Conservation (phyloP, 2,113 vertebrate genomes). For the Bothrops jararaca region DNA sequence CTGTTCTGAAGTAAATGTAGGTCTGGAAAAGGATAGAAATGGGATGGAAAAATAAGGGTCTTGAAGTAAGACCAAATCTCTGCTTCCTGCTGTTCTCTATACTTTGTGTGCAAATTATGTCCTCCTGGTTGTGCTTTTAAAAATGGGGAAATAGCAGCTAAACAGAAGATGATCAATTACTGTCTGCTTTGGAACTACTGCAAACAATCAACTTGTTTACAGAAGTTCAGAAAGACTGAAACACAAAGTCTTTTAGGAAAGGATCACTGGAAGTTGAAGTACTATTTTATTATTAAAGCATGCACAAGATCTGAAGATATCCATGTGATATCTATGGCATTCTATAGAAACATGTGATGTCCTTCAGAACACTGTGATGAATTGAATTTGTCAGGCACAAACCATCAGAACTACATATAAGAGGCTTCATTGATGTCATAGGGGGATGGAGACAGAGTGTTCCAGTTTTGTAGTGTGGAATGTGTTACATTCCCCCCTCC, state of each 20-base stretch:
- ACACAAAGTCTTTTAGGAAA: background rate
- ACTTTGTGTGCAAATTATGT: no score
- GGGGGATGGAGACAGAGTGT: background rate
- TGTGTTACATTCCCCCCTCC: background rate
- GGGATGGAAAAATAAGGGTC: background rate
- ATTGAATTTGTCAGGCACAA: conserved; percentile 29
- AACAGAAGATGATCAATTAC: background rate
- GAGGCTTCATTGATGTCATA: conserved; percentile 16
- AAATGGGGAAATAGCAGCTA: background rate
- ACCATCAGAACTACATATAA: conserved; percentile 21
- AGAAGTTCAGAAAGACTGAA: background rate
- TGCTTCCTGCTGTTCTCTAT: background rate
- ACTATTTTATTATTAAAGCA: conserved; percentile 35
- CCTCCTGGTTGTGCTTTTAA: background rate
- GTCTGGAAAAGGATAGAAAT: background rate
- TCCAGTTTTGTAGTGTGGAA: background rate
- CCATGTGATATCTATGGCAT: conserved; percentile 15
- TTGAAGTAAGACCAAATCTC: background rate
- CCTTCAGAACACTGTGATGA: conserved; percentile 25
- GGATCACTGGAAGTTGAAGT: conserved; percentile 23
- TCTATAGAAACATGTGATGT: conserved; percentile 33
- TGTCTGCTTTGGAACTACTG: background rate
- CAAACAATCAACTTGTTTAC: background rate
- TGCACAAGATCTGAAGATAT: conserved; percentile 30
- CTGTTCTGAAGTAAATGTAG: background rate